These are phyloP conservation scores for Macheiramphus alcinus DNA, from an alignment of 2,113 vertebrate genomes.

Conservation along the genomic window DNA sequence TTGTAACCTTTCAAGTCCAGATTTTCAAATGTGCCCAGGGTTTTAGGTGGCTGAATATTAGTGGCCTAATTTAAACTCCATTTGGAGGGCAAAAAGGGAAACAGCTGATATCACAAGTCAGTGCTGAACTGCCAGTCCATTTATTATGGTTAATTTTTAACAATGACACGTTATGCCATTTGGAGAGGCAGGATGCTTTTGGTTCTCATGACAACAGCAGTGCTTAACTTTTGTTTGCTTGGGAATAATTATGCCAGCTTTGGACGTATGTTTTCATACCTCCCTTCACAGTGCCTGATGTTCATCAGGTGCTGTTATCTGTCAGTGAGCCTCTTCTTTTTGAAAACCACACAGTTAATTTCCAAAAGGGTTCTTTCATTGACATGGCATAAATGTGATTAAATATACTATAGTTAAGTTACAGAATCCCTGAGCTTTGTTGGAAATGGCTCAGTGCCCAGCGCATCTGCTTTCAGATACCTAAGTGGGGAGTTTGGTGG, in stretches of 20 bases:
- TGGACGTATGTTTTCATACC: background rate
- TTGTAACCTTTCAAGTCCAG: background rate
- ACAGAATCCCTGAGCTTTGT: slow-evolving; percentile 12
- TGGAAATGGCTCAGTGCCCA: background rate
- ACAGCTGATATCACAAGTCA: background rate
- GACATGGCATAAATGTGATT: background rate
- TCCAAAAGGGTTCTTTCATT: background rate
- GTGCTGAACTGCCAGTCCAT: background rate
- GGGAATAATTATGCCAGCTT: background rate
- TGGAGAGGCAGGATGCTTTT: background rate
- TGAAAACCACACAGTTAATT: background rate
- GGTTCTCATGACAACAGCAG: background rate
- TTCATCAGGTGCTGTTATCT: background rate
- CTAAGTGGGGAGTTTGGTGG: background rate
- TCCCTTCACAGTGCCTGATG: background rate
- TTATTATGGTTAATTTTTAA: background rate
- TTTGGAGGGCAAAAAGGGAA: background rate
- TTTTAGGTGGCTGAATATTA: background rate
- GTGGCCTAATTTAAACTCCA: background rate
- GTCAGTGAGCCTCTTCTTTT: background rate
- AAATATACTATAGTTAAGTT: slow-evolving; percentile 15
- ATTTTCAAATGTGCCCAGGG: background rate
- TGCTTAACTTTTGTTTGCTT: background rate
- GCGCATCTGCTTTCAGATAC: background rate
- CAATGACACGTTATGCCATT: background rate